These are phyloP conservation scores for Aradus depressus DNA, from an alignment of 2,888 invertebrate species.

Conservation along the genomic window DNA sequence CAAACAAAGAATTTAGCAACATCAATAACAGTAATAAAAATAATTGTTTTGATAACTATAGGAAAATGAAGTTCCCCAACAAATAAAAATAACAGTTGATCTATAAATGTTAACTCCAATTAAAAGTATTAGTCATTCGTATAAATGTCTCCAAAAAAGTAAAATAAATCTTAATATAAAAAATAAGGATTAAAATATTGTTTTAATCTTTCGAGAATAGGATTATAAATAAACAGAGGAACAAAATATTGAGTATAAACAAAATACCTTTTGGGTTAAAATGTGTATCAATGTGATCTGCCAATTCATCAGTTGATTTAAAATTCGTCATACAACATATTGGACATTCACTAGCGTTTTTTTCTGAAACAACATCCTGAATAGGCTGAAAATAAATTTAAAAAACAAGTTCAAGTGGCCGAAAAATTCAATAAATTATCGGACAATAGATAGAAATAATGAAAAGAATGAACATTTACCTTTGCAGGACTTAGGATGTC, in stretches of 20 bases:
- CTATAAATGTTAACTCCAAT: too few relatives aligned
- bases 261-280: constrained; percentile 43
- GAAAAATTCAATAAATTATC: not conserved
- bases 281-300: constrained; percentile 69
- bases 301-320: constrained; percentile 45
- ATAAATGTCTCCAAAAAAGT: too few relatives aligned
- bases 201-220: too few relatives aligned
- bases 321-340: constrained; percentile 40
- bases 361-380: constrained; percentile 18
- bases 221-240: not conserved
- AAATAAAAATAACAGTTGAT: too few relatives aligned
- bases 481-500: constrained; percentile 63
- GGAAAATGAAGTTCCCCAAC: too few relatives aligned
- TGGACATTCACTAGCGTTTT: constrained; percentile 35
- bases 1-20: too few relatives aligned
- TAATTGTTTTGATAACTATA: too few relatives aligned
- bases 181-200: too few relatives aligned
- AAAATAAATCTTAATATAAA: too few relatives aligned
- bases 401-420: not conserved
- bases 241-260: not conserved
- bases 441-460: not conserved
- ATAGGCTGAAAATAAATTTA: constrained; percentile 29
- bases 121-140: too few relatives aligned
- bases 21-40: too few relatives aligned
- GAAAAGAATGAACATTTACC: constrained; percentile 28